Evolutionary conservation across 2,888 invertebrate species (phyloP).

Genomic region (Drosophila anomalipes): DNA sequence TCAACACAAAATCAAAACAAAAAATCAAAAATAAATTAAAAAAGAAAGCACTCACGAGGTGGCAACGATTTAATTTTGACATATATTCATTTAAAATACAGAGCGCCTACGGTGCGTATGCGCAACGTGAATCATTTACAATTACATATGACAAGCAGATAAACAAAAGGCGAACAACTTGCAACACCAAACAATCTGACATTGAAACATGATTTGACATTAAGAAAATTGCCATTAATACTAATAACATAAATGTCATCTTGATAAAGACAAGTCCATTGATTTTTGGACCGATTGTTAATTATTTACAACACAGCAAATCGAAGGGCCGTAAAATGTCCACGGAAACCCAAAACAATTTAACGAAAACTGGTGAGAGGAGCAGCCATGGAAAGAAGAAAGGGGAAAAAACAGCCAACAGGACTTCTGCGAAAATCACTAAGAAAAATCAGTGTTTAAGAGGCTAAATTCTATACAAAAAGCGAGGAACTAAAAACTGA

Average conservation of each 20-base stretch:
- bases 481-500: no score
- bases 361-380: background rate
- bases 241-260: background rate
- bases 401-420: background rate
- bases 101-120: background rate
- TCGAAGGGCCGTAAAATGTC: background rate
- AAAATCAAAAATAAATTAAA: background rate
- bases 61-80: conserved; percentile 32
- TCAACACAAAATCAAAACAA: background rate
- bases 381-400: background rate
- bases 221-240: background rate
- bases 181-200: background rate
- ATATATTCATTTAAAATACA: conserved; percentile 24
- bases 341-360: background rate
- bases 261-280: background rate
- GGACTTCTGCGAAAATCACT: background rate
- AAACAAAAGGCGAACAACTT: background rate
- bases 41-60: background rate
- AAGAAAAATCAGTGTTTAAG: background rate
- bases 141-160: conserved; percentile 5
- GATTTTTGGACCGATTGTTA: background rate
- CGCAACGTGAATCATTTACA: conserved; percentile 6
- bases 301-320: background rate
- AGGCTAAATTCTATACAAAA: no score
- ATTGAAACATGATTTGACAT: background rate